Base-by-base conservation (phyloP, 2,888 invertebrate species). In the Cylindroiulus punctatus region DNA sequence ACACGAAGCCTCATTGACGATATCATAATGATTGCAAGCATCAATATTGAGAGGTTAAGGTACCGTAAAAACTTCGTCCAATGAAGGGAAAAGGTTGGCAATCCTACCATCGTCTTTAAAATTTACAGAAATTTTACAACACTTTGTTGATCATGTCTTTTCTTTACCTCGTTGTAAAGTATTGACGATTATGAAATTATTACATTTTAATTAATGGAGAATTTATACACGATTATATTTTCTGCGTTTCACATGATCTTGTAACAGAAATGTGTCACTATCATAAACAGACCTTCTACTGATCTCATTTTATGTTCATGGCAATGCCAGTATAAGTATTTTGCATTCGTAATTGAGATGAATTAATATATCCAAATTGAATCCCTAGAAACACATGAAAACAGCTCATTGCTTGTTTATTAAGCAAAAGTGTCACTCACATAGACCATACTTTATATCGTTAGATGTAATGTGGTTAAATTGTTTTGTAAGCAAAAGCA, bases 341-440 rank as follows among this genome's bases (percentile, higher is more conserved):
- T 65, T 65, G 14, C 44, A 44, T 65, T 76, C 12, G 30, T 76
- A 4, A 26, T 76, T 76, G 30, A 30, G 26, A 30, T 76, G 30
- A 30, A 52, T 42, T n/a, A 44, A 52, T 32, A 10, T 26, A n/a
- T 65, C 22, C 26, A 65, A 65, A 65, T 65, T 65, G 57, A 65
- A 65, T 26, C 57, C 57, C 22, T 8, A 76, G 30, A 76, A 76
- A 76, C 26, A 40, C 83, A 40, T 22, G 83, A 40, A 83, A 83
- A 36, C 83, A 83, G 83, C 83, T 83, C 83, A 40, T 40, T 40
- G 40, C 83, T 83, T n/a, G 83, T 83, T 76, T 42, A 83, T 83
- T 83, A 83, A 83, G 83, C 42, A 40, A 44, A 40, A n/a, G 44
- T 83, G 83, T 83, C 83, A 83, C 83, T 83, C 83, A 83, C 83